Base-by-base conservation (phyloP, 2,888 invertebrate species). In the Cerceris rybyensis region DNA sequence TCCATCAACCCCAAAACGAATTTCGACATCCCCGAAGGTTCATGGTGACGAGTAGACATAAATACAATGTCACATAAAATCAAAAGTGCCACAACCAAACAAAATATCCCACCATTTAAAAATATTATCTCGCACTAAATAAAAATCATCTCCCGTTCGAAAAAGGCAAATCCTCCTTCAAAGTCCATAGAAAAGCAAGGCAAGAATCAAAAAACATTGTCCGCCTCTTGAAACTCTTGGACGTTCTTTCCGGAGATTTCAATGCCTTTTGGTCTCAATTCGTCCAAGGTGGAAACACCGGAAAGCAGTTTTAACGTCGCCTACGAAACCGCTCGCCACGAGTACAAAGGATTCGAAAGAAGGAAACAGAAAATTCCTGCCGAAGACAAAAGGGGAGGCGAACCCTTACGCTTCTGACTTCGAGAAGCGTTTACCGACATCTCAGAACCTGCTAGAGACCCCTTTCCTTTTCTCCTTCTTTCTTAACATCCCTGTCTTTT, bases 391-490 rank as follows among this genome's bases (percentile, higher is more conserved):
- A 64, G 65, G 61, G 13, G 54, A 52, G 41, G 49, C 11, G 8
- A 42, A 55, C 28, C 52, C 77, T 67, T 70, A 52, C 67, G 67
- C 59, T 55, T 49, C 39, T 70, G 58, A 65, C 78, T 81, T 78
- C 68, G 82, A 82, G 75, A 75, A 78, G 73, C 78, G 78, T 82
- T 82, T 82, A 82, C 78, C 72, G 68, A 73, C 81, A 65, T 72
- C 81, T 81, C 73, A 42, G 63, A 64, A 76, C 52, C 58, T 58
- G 67, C 66, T 63, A 42, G 55, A 71, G 67, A 65, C 68, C 64
- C 61, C 63, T 49, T 54, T 39, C 50, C 57, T 55, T 39, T n/a
- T 49, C 42, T n/a, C 39, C 14, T 59, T 50, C 70, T 52, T 13
- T 7, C 14, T 28, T 16, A 28, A 4, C 7, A 1, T 13, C 57